Percentiles rank a stretch among this genome's conserved stretches.
Conservation (phyloP, 2,888 invertebrate species). For the Erpobdella octoculata region DNA sequence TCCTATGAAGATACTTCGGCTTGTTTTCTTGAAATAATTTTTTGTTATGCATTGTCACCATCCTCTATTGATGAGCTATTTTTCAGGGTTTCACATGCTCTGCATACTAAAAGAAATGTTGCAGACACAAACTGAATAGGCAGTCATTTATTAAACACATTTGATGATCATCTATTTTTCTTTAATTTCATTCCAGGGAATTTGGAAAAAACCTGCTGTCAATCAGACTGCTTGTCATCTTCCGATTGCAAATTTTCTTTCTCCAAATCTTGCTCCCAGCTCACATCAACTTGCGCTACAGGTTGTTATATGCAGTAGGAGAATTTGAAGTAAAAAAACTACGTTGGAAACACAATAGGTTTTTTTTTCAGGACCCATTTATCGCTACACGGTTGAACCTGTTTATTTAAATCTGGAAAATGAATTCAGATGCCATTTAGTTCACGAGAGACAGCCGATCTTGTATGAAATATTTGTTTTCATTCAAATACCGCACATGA, state of each 20-base stretch:
- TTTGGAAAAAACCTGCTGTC: background rate
- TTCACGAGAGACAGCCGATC: slow-evolving; percentile 30
- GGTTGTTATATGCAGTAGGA: background rate
- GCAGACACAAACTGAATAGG: too few species aligned
- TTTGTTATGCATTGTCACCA: too few species aligned
- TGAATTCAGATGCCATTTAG: slow-evolving; percentile 36
- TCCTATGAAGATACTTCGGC: too few species aligned
- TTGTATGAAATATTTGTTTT: slow-evolving; percentile 36
- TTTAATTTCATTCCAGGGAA: background rate
- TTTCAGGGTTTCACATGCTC: too few species aligned
- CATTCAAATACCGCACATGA: slow-evolving; percentile 32
- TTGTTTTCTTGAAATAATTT: too few species aligned
- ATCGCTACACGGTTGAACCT: slow-evolving; percentile 45
- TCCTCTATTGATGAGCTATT: too few species aligned
- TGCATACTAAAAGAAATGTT: too few species aligned
- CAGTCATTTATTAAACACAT: too few species aligned
- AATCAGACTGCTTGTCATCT: background rate
- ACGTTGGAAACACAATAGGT: background rate
- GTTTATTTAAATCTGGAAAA: slow-evolving; percentile 42
- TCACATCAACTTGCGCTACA: slow-evolving; percentile 1
- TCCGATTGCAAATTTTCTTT: slow-evolving; percentile 11
- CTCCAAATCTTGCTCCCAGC: background rate
- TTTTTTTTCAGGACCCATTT: slow-evolving; percentile 42
- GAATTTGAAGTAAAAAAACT: background rate
- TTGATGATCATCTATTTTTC: too few species aligned